Evolutionary conservation across 2,888 invertebrate species (phyloP).

Genomic region (Caenorhabditis sinica): DNA sequence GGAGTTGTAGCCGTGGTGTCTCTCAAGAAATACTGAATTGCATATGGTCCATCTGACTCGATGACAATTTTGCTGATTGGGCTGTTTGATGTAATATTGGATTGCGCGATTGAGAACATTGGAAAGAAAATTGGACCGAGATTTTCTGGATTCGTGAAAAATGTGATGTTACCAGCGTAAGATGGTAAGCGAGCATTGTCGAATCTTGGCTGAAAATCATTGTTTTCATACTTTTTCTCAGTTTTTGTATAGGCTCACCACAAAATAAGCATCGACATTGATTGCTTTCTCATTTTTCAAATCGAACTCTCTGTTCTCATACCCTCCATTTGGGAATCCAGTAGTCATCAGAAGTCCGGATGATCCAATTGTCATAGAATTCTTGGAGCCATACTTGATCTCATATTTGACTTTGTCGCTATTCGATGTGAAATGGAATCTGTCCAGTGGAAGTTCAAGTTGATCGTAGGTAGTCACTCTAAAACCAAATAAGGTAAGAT

Average conservation of each 20-base stretch:
- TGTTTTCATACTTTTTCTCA: background rate
- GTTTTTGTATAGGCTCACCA: constrained; percentile 11
- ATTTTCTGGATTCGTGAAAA: constrained; percentile 7
- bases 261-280: constrained; percentile 23
- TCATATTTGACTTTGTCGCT: constrained; percentile 34
- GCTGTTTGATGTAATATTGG: constrained; percentile 28
- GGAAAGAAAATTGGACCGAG: background rate
- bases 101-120: constrained; percentile 8
- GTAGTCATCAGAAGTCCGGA: constrained; percentile 48
- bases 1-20: constrained; percentile 44
- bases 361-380: constrained; percentile 26
- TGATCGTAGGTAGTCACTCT: constrained; percentile 43
- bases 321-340: constrained; percentile 29
- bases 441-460: constrained; percentile 42
- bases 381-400: constrained; percentile 14
- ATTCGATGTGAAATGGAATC: constrained; percentile 45
- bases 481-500: background rate
- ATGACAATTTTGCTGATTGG: constrained; percentile 33
- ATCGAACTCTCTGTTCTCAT: constrained; percentile 11
- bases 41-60: constrained; percentile 42
- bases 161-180: constrained; percentile 33
- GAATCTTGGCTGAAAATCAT: constrained; percentile 42
- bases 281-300: constrained; percentile 31
- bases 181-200: background rate
- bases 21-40: constrained; percentile 44